phyloP scores from a whole-genome alignment of 2,888 invertebrate species.

The Cephonodes hylas region DNA sequence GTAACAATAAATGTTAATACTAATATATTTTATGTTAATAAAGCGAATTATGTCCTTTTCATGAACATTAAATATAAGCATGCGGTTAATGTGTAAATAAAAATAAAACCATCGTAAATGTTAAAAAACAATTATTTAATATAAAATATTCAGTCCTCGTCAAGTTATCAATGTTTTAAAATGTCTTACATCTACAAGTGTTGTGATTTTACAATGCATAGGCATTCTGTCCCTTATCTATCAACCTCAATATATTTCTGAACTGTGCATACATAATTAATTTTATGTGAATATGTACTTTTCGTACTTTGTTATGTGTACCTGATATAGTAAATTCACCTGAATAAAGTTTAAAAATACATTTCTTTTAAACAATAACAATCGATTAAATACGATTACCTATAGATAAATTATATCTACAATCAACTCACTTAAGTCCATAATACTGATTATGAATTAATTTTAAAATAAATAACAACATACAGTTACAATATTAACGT shows the following conservation, averaged over 20 bases:
- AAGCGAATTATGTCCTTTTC: neutral
- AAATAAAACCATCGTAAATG: neutral
- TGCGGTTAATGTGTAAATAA: neutral
- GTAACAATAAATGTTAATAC: no score
- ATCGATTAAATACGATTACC: neutral
- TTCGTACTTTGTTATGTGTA: neutral
- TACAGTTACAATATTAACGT: neutral
- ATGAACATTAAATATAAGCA: neutral
- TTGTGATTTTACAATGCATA: neutral
- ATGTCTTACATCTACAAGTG: constrained; percentile 3
- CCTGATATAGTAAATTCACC: neutral
- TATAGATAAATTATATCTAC: neutral
- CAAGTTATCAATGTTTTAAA: neutral
- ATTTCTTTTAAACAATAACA: neutral
- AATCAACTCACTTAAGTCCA: neutral
- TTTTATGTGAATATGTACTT: neutral
- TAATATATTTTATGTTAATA: neutral
- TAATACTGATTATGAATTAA: neutral
- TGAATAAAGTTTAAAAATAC: neutral
- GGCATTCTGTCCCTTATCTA: constrained; percentile 5
- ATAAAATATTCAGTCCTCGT: neutral
- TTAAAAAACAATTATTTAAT: neutral
- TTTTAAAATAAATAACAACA: neutral
- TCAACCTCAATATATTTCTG: neutral
- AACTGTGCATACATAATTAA: neutral